Base-by-base conservation (phyloP, 1,140 invertebrate genomes). In the Eupristina koningsbergeri region DNA sequence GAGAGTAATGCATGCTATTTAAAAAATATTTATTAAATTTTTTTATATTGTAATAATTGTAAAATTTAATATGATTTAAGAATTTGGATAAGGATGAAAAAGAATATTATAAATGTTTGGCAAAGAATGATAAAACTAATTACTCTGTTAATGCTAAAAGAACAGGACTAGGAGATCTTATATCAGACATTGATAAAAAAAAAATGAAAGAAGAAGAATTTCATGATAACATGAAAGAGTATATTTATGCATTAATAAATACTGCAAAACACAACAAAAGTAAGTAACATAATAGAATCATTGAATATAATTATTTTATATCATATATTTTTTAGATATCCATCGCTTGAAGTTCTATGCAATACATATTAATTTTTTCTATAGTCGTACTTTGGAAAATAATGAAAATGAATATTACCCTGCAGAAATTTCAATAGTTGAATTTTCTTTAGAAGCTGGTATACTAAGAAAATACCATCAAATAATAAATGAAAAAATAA, bases 361-460 rank as follows among this genome's bases (percentile, higher is more conserved):
- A 0, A 90, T 93, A 53, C 92, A 93, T 71, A 86, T 91, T 8
- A 93, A 93, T 69, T 90, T 87, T 58, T 93, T 91, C 50, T 92
- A 91, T 78, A 83, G 22, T 41, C 88, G 86, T 36, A 58, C 87
- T 45, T 9, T 86, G 7, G 85, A 87, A 0, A 77, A 87, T 0
- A 87, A 86, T 19, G 22, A 53, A 39, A 77, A 84, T 53, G 87
- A 90, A 13, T 92, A 90, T 82, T 88, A 84, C 75, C 93, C 93
- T 2, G 92, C 91, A 26, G 90, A 93, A 85, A 89, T 92, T 83
- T 89, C 89, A 1, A 29, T 92, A 0, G 79, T 83, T 15, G 84
- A 89, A 61, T 95, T 94, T 87, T 93, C 92, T 58, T 80, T 95
- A 5, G 64, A 88, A 41, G 86, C 93, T 67, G 94, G 94, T 3